Percentiles rank a stretch among this genome's conserved stretches.
Conservation (phyloP, 2,797 vertebrate genomes). For the Spizella passerina region DNA sequence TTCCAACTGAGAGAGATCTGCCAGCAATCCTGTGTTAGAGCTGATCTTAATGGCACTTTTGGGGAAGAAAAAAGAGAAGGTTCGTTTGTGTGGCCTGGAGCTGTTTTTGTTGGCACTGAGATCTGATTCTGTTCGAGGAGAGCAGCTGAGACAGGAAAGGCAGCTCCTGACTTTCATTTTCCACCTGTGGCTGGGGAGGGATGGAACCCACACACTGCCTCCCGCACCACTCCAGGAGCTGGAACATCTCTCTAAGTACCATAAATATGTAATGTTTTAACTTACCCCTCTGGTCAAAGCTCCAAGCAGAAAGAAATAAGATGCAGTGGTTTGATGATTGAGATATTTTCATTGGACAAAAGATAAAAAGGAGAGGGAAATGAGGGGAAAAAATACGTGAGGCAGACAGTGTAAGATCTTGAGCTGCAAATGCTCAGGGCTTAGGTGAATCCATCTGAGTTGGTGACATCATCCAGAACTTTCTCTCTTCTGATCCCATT, state of each 20-base stretch:
- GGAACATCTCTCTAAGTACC: neutral
- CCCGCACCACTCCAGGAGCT: neutral
- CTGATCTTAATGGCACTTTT: neutral
- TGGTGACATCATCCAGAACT: neutral
- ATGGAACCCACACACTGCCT: neutral
- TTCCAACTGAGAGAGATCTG: neutral
- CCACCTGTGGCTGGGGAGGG: neutral
- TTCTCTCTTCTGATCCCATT: neutral
- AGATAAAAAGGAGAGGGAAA: constrained; percentile 1
- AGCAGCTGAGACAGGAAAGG: constrained; percentile 27
- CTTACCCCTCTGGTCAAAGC: neutral
- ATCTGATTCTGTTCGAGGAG: neutral
- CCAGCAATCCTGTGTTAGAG: neutral
- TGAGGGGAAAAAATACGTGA: neutral
- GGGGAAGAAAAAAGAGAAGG: neutral
- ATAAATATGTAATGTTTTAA: neutral
- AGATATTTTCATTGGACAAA: neutral
- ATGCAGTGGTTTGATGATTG: neutral
- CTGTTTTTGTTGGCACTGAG: constrained; percentile 30
- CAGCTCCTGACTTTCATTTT: constrained; percentile 25
- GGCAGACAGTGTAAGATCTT: neutral
- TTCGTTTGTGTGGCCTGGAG: constrained; percentile 35
- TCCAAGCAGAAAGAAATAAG: neutral
- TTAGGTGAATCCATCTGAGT: neutral
- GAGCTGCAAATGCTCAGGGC: neutral